phyloP scores from a whole-genome alignment of 2,113 vertebrate genomes.

The Apteryx mantelli region DNA sequence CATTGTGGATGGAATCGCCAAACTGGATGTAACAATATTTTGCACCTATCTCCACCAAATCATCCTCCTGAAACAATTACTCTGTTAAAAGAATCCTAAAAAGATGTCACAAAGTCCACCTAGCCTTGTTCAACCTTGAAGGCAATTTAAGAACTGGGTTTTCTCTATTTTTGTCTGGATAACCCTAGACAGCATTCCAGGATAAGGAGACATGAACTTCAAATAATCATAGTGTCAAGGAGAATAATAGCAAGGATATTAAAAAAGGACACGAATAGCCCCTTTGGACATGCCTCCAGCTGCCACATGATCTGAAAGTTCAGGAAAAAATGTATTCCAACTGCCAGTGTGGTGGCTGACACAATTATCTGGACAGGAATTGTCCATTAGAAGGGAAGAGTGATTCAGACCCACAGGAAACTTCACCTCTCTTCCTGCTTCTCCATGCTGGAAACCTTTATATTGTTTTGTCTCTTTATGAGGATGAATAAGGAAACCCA shows the following conservation, averaged over 20 bases:
- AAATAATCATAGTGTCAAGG: background rate
- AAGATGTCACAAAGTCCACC: background rate
- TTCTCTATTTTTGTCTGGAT: background rate
- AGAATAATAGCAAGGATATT: background rate
- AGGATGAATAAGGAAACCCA: slow-evolving; percentile 29
- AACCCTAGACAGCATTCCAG: background rate
- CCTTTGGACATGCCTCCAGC: background rate
- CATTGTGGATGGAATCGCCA: slow-evolving; percentile 69
- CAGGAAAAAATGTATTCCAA: background rate
- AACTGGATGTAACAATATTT: slow-evolving; percentile 88
- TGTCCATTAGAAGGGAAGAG: background rate
- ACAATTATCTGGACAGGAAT: background rate
- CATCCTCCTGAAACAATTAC: slow-evolving; percentile 83
- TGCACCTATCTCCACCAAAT: slow-evolving; percentile 83
- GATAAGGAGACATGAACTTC: background rate
- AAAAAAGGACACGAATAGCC: background rate
- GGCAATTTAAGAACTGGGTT: background rate
- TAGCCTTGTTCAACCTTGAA: background rate
- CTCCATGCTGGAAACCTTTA: background rate
- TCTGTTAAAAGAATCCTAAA: background rate
- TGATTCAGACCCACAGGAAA: background rate
- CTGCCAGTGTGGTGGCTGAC: background rate
- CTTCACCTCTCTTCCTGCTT: background rate
- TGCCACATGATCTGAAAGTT: background rate
- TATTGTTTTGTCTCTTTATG: background rate